phyloP scores from a whole-genome alignment of 2,888 invertebrate species.

The Dynastes grantii region DNA sequence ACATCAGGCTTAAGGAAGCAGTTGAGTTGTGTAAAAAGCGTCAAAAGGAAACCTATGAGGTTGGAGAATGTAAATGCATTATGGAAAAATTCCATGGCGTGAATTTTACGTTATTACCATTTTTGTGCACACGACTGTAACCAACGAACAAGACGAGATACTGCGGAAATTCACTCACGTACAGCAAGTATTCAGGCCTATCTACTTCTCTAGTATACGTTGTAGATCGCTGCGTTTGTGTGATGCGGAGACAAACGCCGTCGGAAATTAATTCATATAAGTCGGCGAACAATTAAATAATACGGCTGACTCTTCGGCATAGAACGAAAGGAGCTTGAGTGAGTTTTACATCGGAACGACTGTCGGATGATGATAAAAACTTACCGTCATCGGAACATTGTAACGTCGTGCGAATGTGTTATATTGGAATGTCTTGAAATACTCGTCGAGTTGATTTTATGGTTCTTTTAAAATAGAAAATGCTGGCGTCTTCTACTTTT shows the following conservation, averaged over 20 bases:
- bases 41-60: too few species aligned
- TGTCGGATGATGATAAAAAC: constrained; percentile 14
- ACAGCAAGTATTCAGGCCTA: background rate
- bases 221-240: background rate
- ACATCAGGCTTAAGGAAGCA: too few species aligned
- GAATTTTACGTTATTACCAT: too few species aligned
- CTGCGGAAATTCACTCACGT: constrained; percentile 44
- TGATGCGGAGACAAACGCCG: background rate
- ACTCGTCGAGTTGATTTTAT: constrained; percentile 1
- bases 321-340: constrained; percentile 5
- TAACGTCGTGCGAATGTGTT: constrained; percentile 28
- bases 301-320: constrained; percentile 23
- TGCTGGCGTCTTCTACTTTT: too few species aligned
- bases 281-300: constrained; percentile 39
- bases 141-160: constrained; percentile 5
- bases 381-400: constrained; percentile 21
- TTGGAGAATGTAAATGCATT: too few species aligned
- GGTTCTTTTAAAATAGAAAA: background rate
- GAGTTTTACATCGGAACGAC: constrained; percentile 18
- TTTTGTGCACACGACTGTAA: background rate
- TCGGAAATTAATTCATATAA: constrained; percentile 43
- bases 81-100: too few species aligned
- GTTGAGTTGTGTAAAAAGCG: too few species aligned
- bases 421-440: constrained; percentile 12
- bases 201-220: background rate